Base-by-base conservation (phyloP, 2,113 vertebrate genomes). In the Brienomyrus longianalis region DNA sequence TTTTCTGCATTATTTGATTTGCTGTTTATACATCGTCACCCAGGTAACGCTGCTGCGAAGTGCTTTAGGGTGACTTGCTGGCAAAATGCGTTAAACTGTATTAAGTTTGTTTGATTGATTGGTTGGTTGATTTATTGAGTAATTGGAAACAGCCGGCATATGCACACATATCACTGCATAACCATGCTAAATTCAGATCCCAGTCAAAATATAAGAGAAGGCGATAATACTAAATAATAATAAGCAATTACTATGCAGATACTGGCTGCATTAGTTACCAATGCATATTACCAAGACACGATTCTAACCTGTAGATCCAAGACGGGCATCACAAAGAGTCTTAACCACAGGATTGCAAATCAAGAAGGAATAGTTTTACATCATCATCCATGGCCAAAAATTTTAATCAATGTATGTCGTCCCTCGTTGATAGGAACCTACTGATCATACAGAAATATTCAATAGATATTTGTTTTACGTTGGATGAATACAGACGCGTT, bases 251-350 rank as follows among this genome's bases (percentile, higher is more conserved):
- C 43, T 47, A 43, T 47, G 77, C 45, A 47, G 21, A 2, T 43
- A 77, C 19, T 21, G 39, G 21, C 54, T 56, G 54, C 54, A 56
- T 56, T 56, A 56, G 19, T 56, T 56, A 56, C 19, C 54, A 56
- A 56, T 23, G 52, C 19, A 84, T 23, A 84, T 48, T 5, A 84
- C 0, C 21, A 84, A 48, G 19, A 84, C 23, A 84, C 83, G 15
- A 43, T 80, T 43, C 74, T 80, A 80, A 80, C 83, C 83, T 84
- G 83, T 84, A 48, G 83, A 84, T 84, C 45, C 45, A 47, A 47
- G 3, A 19, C 9, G 17, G 43, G 83, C 83, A 48, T 84, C 83
- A 48, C 45, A 48, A 84, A 84, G 39, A 10, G 39, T 48, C 45
- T 84, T 23, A 84, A 84, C 83, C 39, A 21, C 43, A 84, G 21